Conservation (phyloP, 2,888 invertebrate species). For the Eulithis testata region DNA sequence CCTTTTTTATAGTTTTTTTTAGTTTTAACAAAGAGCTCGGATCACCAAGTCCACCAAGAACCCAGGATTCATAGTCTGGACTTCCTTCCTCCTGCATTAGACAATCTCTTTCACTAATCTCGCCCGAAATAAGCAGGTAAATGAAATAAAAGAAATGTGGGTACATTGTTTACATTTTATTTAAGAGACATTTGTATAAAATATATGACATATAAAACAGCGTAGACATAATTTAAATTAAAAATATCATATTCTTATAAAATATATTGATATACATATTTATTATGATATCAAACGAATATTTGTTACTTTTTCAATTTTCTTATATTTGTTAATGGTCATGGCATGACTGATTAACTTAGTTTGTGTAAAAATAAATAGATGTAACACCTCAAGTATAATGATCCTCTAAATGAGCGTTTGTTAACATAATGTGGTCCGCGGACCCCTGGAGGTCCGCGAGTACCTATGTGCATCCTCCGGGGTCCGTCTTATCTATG, state of each 20-base stretch:
- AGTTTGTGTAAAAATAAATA: too few relatives aligned
- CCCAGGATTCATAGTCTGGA: too few relatives aligned
- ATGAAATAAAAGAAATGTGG: constrained; percentile 9
- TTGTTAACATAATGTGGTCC: too few relatives aligned
- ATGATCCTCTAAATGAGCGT: too few relatives aligned
- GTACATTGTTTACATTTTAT: constrained; percentile 77
- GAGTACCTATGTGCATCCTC: too few relatives aligned
- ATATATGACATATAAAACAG: constrained; percentile 85
- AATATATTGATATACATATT: constrained; percentile 44
- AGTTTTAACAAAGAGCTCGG: too few relatives aligned
- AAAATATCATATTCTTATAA: constrained; percentile 74
- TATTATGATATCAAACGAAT: constrained; percentile 22
- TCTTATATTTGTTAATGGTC: constrained; percentile 9
- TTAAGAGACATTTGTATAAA: constrained; percentile 83
- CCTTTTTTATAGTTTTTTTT: too few relatives aligned
- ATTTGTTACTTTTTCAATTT: constrained; percentile 8
- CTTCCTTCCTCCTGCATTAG: background rate
- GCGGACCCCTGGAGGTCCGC: too few relatives aligned
- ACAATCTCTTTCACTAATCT: background rate
- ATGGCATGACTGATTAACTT: background rate
- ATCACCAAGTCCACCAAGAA: too few relatives aligned
- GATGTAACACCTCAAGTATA: too few relatives aligned
- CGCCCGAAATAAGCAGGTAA: too few relatives aligned
- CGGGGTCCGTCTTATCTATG: too few relatives aligned
- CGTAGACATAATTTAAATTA: constrained; percentile 80